These are phyloP conservation scores for Nylanderia fulva DNA, from an alignment of 1,140 invertebrate species.

Conservation along the genomic window DNA sequence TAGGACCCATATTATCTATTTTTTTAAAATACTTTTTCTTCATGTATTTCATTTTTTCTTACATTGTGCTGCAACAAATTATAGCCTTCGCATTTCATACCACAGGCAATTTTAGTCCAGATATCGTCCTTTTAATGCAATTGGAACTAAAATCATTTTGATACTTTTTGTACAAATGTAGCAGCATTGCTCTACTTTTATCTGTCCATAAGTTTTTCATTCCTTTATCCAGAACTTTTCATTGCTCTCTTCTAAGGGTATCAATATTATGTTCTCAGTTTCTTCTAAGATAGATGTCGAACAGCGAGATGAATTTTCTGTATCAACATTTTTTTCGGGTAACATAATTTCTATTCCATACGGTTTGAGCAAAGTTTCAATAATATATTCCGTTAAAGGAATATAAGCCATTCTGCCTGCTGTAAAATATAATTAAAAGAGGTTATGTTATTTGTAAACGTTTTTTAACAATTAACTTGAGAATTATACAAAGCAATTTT, in stretches of 20 bases:
- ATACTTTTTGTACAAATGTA: neutral
- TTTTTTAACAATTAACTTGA: too few relatives aligned
- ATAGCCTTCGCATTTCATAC: neutral
- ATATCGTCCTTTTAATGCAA: neutral
- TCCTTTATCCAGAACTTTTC: neutral
- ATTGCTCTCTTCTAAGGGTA: neutral
- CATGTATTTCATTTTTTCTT: slow-evolving; percentile 3
- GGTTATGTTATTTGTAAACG: too few relatives aligned
- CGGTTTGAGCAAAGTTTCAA: neutral
- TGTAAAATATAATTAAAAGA: neutral
- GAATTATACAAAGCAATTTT: too few relatives aligned
- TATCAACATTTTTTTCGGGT: neutral
- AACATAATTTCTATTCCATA: neutral
- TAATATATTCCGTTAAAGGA: neutral
- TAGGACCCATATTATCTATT: neutral
- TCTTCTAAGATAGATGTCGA: neutral
- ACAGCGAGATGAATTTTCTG: neutral
- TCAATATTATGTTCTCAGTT: neutral
- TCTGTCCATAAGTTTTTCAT: neutral
- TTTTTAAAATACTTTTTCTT: neutral
- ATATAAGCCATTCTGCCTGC: neutral
- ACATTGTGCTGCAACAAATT: neutral
- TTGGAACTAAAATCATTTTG: neutral
- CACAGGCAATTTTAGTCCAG: neutral
- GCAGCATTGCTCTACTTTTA: slow-evolving; percentile 3